Evolutionary conservation across 2,888 invertebrate species (phyloP).

Genomic region (Fragum sueziense): DNA sequence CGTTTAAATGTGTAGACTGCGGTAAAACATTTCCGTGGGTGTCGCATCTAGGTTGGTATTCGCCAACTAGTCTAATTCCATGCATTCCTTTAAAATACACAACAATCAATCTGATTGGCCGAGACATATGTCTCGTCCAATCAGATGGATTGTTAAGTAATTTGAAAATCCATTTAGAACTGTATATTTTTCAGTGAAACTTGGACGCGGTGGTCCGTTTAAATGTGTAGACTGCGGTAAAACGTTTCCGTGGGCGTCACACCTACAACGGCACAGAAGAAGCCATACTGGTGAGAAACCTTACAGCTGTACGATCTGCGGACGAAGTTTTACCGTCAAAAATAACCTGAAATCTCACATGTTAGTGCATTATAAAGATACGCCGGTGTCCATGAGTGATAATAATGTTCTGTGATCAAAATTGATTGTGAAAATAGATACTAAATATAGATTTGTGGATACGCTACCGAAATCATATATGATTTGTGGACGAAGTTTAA

Average conservation of each 20-base stretch:
- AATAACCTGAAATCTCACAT: conserved; percentile 8
- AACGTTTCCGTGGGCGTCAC: conserved; percentile 27
- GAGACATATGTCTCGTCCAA: too few species aligned
- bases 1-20: conserved; percentile 20
- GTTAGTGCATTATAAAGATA: conserved; percentile 4
- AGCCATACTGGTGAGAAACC: conserved; percentile 33
- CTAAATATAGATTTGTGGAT: too few species aligned
- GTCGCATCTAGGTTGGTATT: too few species aligned
- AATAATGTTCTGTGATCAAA: too few species aligned
- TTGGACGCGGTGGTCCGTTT: background rate
- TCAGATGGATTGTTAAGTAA: too few species aligned
- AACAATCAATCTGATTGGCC: too few species aligned
- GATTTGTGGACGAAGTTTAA: background rate
- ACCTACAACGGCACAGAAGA: conserved; percentile 39
- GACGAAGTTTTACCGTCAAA: background rate
- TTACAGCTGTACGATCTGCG: background rate
- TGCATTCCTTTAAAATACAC: too few species aligned
- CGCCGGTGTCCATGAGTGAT: background rate
- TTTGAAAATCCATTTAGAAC: too few species aligned
- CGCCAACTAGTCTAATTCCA: too few species aligned
- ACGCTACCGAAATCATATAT: too few species aligned
- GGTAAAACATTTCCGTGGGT: conserved; percentile 23
- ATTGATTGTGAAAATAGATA: too few species aligned
- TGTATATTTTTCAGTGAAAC: too few species aligned
- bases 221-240: conserved; percentile 27